Evolutionary conservation across 2,888 invertebrate genomes (phyloP).

Genomic region (Aporophyla nigra): DNA sequence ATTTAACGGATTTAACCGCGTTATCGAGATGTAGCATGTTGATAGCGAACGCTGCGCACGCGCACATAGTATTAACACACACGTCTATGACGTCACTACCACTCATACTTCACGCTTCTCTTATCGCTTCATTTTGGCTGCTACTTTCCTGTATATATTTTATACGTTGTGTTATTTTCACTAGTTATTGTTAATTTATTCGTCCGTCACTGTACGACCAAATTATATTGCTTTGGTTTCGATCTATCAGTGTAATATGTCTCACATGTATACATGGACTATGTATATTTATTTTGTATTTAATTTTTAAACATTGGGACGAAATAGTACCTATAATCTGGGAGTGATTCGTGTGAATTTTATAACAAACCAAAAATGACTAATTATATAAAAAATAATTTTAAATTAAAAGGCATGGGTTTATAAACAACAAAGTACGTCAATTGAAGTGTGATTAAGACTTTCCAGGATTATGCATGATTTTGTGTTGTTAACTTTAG

Average conservation of each 20-base stretch:
- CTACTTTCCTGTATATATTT: constrained; percentile 79
- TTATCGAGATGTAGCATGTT: constrained; percentile 75
- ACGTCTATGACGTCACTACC: constrained; percentile 73
- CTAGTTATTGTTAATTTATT: constrained; percentile 57
- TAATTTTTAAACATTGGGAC: constrained; percentile 25
- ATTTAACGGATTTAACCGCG: constrained; percentile 72
- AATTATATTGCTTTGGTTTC: constrained; percentile 80
- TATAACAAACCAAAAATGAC: constrained; percentile 43
- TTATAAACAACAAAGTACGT: constrained; percentile 24
- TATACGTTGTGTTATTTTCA: constrained; percentile 71
- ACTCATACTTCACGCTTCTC: constrained; percentile 77
- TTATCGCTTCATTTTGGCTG: constrained; percentile 81
- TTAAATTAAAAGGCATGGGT: constrained; percentile 57
- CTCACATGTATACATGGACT: constrained; percentile 33
- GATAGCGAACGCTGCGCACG: constrained; percentile 71
- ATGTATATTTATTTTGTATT: constrained; percentile 18
- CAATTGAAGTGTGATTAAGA: constrained; percentile 30
- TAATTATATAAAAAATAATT: constrained; percentile 20
- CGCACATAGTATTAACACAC: constrained; percentile 76
- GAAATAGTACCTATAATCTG: constrained; percentile 24
- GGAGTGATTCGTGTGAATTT: constrained; percentile 46
- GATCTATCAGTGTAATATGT: constrained; percentile 35
- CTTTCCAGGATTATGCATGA: constrained; percentile 62
- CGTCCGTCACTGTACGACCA: constrained; percentile 72
- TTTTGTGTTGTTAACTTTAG: constrained; percentile 61